phyloP scores from a whole-genome alignment of 2,888 invertebrate genomes.

The Plebejus argus region DNA sequence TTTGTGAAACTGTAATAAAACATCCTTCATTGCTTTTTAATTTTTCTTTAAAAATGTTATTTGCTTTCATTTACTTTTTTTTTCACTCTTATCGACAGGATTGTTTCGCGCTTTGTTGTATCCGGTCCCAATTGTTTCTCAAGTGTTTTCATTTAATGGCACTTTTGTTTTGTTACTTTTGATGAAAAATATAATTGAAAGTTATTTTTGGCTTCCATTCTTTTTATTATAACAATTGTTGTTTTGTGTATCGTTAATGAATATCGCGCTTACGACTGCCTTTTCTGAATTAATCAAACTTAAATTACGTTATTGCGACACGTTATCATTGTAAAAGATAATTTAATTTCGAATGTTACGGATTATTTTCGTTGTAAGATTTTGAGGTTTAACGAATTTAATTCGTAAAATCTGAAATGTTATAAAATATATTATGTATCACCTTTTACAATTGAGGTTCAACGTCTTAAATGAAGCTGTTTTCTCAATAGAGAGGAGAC shows the following conservation, averaged over 20 bases:
- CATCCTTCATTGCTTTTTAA: conserved; percentile 1
- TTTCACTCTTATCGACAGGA: conserved; percentile 25
- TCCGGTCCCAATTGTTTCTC: conserved; percentile 28
- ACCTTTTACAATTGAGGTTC: background rate
- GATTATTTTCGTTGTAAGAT: background rate
- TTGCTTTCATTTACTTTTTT: conserved; percentile 22
- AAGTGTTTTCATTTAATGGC: conserved; percentile 31
- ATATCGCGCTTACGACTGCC: background rate
- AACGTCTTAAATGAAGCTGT: background rate
- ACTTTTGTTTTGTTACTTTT: conserved; percentile 30
- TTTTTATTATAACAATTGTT: conserved; percentile 6
- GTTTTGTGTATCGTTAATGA: conserved; percentile 3
- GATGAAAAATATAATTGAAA: conserved; percentile 30
- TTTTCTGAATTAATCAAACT: background rate
- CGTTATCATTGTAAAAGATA: background rate
- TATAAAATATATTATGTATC: no score
- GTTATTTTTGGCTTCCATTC: conserved; percentile 28
- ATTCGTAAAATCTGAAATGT: no score
- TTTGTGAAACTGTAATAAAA: background rate
- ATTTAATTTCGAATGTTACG: background rate
- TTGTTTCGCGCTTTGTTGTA: conserved; percentile 29
- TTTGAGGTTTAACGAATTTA: background rate
- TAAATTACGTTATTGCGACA: background rate
- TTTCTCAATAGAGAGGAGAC: conserved; percentile 62
- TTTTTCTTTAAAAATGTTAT: conserved; percentile 9